Conservation (phyloP, 1,140 invertebrate genomes). For the Pseudomyrmex dendroicus region DNA sequence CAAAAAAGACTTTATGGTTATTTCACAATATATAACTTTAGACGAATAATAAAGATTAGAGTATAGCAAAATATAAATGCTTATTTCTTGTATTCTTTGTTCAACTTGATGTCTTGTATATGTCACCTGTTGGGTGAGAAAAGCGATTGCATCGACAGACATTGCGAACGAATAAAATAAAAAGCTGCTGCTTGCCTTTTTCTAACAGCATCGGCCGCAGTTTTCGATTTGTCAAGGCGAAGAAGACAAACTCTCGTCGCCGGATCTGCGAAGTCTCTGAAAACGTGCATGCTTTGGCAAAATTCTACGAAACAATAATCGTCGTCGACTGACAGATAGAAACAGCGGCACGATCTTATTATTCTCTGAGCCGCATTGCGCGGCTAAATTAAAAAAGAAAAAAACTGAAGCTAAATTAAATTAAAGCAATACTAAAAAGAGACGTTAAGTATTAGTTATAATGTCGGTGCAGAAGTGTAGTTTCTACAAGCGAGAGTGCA, state of each 20-base stretch:
- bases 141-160: slow-evolving; percentile 54
- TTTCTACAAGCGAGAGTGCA: slow-evolving; percentile 52
- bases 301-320: slow-evolving; percentile 15
- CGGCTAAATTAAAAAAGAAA: background rate
- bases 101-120: no score
- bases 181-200: slow-evolving; percentile 82
- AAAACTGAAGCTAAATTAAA: background rate
- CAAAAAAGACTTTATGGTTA: no score
- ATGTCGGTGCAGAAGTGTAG: slow-evolving; percentile 47
- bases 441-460: slow-evolving; percentile 75
- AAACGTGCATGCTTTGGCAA: slow-evolving; percentile 75
- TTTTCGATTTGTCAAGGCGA: slow-evolving; percentile 82
- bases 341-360: slow-evolving; percentile 17
- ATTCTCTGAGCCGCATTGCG: background rate
- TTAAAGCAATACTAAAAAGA: slow-evolving; percentile 49
- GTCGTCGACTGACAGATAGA: slow-evolving; percentile 1
- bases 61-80: no score
- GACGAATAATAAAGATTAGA: no score
- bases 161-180: slow-evolving; percentile 75
- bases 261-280: slow-evolving; percentile 83
- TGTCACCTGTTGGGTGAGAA: slow-evolving; percentile 33
- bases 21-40: no score
- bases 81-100: no score
- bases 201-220: slow-evolving; percentile 77
- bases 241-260: slow-evolving; percentile 83